phyloP scores from a whole-genome alignment of 2,797 vertebrate genomes.

The Myotis daubentonii region DNA sequence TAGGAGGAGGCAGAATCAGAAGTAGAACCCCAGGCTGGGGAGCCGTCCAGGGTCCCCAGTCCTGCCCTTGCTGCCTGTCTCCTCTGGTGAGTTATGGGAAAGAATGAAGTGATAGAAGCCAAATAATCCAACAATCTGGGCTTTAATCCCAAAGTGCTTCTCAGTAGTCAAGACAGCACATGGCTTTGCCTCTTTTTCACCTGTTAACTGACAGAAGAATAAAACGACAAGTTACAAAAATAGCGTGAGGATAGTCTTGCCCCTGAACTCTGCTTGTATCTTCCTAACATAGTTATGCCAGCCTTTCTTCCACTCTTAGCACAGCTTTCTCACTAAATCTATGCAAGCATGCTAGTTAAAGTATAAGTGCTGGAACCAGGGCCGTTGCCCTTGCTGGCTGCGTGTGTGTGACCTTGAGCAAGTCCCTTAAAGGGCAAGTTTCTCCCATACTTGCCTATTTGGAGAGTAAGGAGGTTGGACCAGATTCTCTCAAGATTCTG shows the following conservation, averaged over 20 bases:
- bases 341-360: not conserved
- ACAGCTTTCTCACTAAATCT: not conserved
- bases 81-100: not conserved
- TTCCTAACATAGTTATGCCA: not conserved
- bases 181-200: not conserved
- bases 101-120: not conserved
- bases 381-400: not conserved
- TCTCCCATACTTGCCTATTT: not conserved
- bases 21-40: not conserved
- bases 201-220: not conserved
- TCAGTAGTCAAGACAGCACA: not conserved
- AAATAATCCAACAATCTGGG: not conserved
- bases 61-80: accelerated
- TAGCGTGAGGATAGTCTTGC: not conserved
- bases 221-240: not conserved
- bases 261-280: not conserved
- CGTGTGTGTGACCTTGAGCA: not conserved
- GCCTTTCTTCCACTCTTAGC: not conserved
- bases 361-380: not conserved
- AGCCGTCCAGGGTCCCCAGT: not conserved
- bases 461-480: not conserved
- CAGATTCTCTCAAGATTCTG: not conserved
- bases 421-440: not conserved
- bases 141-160: not conserved
- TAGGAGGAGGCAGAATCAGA: not conserved